Evolutionary conservation across 2,888 invertebrate species (phyloP).

Genomic region (Nemotelus nigrinus): DNA sequence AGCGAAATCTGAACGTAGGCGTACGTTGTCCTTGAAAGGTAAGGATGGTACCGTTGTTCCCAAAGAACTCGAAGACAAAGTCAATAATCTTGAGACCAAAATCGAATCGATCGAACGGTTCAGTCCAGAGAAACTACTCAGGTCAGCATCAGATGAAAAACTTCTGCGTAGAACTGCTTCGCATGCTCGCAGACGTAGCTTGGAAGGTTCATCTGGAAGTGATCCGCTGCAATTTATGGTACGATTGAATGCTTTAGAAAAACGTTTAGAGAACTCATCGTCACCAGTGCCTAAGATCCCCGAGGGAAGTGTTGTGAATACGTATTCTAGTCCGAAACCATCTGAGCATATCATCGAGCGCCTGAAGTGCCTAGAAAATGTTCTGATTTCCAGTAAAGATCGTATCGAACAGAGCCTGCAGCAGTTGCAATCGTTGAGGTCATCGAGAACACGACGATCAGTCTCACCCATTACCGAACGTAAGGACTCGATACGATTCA

Average conservation of each 20-base stretch:
- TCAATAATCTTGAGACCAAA: slow-evolving; percentile 82
- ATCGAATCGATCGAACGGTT: slow-evolving; percentile 73
- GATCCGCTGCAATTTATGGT: slow-evolving; percentile 85
- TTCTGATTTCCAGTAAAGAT: slow-evolving; percentile 72
- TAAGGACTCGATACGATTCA: slow-evolving; percentile 70
- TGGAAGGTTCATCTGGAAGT: slow-evolving; percentile 80
- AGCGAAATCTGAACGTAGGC: slow-evolving; percentile 80
- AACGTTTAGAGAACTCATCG: slow-evolving; percentile 74
- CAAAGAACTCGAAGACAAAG: slow-evolving; percentile 86
- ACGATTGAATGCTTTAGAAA: slow-evolving; percentile 79
- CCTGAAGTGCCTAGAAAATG: slow-evolving; percentile 71
- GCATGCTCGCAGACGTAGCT: slow-evolving; percentile 74
- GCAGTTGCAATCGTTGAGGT: slow-evolving; percentile 71
- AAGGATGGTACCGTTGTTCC: slow-evolving; percentile 82
- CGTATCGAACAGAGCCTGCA: slow-evolving; percentile 75
- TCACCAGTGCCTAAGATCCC: slow-evolving; percentile 53
- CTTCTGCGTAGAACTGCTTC: slow-evolving; percentile 62
- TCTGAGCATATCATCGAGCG: slow-evolving; percentile 70
- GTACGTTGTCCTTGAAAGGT: slow-evolving; percentile 85
- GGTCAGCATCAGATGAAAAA: slow-evolving; percentile 61
- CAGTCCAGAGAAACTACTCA: slow-evolving; percentile 49
- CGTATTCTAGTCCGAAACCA: slow-evolving; percentile 61
- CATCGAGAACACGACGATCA: slow-evolving; percentile 71
- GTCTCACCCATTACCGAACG: slow-evolving; percentile 75
- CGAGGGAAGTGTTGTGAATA: slow-evolving; percentile 58